Conservation (phyloP, 2,113 vertebrate genomes). For the Eubucco bourcierii region DNA sequence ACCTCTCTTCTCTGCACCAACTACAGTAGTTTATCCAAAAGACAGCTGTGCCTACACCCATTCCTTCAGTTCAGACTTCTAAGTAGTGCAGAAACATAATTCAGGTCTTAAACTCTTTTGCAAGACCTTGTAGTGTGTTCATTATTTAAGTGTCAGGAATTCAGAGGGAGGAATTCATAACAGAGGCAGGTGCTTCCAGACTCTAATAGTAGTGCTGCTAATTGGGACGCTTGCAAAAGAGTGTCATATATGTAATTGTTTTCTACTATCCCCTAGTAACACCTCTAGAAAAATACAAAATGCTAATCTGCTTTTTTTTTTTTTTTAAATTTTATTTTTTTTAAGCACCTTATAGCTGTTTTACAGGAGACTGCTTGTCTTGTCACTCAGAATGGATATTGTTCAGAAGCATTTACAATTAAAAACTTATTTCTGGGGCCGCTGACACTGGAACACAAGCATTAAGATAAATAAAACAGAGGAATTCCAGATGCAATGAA, state of each 20-base stretch:
- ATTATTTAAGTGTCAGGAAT: conserved; percentile 18
- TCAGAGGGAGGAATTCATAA: not conserved
- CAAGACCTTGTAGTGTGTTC: not conserved
- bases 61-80: not conserved
- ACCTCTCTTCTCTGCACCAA: not conserved
- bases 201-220: not conserved
- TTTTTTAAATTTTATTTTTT: not conserved
- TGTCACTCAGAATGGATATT: conserved; percentile 11
- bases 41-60: not conserved
- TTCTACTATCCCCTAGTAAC: conserved; percentile 62
- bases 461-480: conserved; percentile 42
- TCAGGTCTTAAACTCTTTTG: not conserved
- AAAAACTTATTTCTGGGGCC: conserved; percentile 54
- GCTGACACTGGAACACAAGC: not conserved
- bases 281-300: conserved; percentile 60
- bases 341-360: not conserved
- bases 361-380: not conserved
- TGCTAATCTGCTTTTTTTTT: not conserved
- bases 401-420: conserved; percentile 38
- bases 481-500: not conserved
- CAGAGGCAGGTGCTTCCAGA: not conserved
- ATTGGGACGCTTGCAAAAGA: conserved; percentile 62
- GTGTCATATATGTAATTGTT: conserved; percentile 53
- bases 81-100: not conserved
- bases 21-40: not conserved